Evolutionary conservation across 1,140 invertebrate genomes (phyloP).

Genomic region (Meloidogyne hapla): DNA sequence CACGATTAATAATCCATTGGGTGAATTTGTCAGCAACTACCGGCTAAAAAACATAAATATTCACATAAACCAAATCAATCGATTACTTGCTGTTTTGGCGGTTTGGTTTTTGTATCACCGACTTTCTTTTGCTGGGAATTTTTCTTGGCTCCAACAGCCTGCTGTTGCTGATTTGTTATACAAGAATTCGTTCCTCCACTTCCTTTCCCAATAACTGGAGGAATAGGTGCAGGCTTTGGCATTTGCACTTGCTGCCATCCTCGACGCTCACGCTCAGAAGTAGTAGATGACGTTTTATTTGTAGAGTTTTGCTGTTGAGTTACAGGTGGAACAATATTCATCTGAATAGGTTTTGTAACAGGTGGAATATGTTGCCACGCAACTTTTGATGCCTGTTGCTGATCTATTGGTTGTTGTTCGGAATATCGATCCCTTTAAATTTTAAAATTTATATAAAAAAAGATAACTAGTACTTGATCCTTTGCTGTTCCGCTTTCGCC

Average conservation of each 20-base stretch:
- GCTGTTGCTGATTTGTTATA: not conserved
- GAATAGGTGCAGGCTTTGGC: constrained; percentile 28
- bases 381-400: not conserved
- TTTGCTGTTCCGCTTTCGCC: constrained; percentile 29
- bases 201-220: constrained; percentile 18
- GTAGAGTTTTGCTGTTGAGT: not conserved
- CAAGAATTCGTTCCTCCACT: not conserved
- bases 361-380: constrained; percentile 15
- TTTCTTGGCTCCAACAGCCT: not conserved
- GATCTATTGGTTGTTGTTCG: not conserved
- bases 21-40: constrained; percentile 30
- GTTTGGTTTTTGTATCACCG: constrained; percentile 24
- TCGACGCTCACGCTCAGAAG: constrained; percentile 22
- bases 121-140: constrained; percentile 7
- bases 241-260: constrained; percentile 22
- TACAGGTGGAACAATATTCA: not conserved
- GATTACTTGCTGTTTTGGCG: not conserved
- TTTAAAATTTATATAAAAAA: not conserved
- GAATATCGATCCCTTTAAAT: not conserved
- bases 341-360: not conserved
- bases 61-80: too few species aligned
- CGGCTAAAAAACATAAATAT: not conserved
- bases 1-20: constrained; percentile 42
- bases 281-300: not conserved
- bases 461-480: not conserved